Base-by-base conservation (phyloP, 1,140 invertebrate genomes). In the Trichonephila inaurata region DNA sequence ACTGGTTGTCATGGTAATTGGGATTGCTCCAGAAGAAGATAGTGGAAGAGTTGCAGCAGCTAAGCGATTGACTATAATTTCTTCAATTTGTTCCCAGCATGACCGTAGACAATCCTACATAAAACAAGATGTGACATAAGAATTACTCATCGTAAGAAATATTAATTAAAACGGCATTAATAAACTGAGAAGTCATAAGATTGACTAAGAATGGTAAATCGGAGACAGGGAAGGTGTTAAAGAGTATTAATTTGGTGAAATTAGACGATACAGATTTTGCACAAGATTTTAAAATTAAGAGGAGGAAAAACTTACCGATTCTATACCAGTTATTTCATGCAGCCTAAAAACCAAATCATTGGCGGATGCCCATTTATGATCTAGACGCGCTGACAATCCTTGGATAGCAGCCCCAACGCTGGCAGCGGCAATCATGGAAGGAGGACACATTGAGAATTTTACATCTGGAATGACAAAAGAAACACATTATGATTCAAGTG, bases 361-460 rank as follows among this genome's bases (percentile, higher is more conserved):
- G 8, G 94, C 61, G 44, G 95, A 94, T n/a, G 94, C 72, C 82
- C 95, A 95, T 24, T 94, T 51, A 8, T 83, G 21, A 87, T 94
- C 92, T 21, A 91, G 33, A 18, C 94, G 62, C 16, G 94, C 90
- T 19, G 94, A 94, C 18, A 97, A 96, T 3, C 98, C 98, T 94
- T 97, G 97, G 44, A 98, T 96, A 61, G 98, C 98, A 21, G 98
- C 97, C 1, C 97, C 98, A 81, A 99, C 97, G 95, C 97, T 97
- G 58, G 98, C 97, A 18, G 97, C 97, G 40, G 98, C 98, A 87
- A 99, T 97, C 95, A 98, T 98, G 95, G 98, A 98, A 19, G 98
- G 97, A 69, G 98, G 97, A 95, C 98, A 98, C 96, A 97, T 97
- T 24, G 97, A 97, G 96, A 99, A 99, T 95, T 97, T 97, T 96